Evolutionary conservation across 1,140 invertebrate species (phyloP).

Genomic region (Drosophila bocki): DNA sequence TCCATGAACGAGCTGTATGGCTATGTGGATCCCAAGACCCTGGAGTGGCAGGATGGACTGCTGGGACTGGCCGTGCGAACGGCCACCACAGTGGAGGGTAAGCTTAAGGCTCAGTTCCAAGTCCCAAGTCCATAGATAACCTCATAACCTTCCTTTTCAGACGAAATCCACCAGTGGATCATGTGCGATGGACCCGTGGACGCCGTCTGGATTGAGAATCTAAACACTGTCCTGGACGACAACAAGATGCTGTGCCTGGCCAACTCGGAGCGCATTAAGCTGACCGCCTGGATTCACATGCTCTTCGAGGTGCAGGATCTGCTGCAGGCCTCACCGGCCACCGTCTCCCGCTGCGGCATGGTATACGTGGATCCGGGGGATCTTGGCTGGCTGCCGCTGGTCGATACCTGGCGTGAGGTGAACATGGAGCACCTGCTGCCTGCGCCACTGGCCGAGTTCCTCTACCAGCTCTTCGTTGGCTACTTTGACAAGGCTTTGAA

Average conservation of each 20-base stretch:
- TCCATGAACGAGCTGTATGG: conserved; percentile 96
- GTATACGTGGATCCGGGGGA: conserved; percentile 95
- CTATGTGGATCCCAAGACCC: conserved; percentile 92
- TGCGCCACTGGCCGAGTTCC: conserved; percentile 86
- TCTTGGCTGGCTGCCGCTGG: conserved; percentile 92
- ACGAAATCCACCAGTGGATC: conserved; percentile 92
- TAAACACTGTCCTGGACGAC: conserved; percentile 97
- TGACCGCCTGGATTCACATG: conserved; percentile 93
- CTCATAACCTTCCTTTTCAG: conserved; percentile 6
- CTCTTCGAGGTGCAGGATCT: conserved; percentile 96
- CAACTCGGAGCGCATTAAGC: conserved; percentile 95
- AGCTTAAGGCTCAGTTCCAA: not conserved
- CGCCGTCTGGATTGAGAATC: conserved; percentile 97
- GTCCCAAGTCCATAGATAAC: not conserved
- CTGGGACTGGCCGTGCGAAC: conserved; percentile 90
- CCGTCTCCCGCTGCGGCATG: conserved; percentile 94
- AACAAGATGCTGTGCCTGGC: conserved; percentile 96
- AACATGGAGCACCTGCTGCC: conserved; percentile 86
- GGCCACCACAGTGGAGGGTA: conserved; percentile 88
- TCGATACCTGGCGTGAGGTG: conserved; percentile 92
- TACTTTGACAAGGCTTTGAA: conserved; percentile 88
- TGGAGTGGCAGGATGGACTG: conserved; percentile 96
- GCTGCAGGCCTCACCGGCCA: conserved; percentile 94
- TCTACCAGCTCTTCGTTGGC: conserved; percentile 88
- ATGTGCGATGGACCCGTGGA: conserved; percentile 97